Percentiles rank a stretch among this genome's conserved stretches.
phyloP scores from a whole-genome alignment of 37 sponge, comb jelly and placozoan species.

The Chondrilla cf. caribensis region DNA sequence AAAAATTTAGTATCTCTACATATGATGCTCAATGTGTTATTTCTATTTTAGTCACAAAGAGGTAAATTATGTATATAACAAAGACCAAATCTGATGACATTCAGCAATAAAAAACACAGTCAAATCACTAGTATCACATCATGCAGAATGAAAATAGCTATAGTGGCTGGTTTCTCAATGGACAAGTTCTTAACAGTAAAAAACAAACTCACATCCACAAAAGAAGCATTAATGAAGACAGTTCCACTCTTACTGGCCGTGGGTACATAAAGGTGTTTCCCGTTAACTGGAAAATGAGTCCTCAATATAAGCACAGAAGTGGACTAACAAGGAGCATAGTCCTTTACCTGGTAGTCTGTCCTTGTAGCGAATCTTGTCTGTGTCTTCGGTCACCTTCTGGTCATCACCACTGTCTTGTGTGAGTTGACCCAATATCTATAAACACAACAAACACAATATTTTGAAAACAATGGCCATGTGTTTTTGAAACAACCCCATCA shows the following conservation, averaged over 20 bases:
- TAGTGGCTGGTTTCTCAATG: too few species aligned
- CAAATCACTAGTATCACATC: too few species aligned
- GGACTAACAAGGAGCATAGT: background rate
- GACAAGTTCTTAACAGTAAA: too few species aligned
- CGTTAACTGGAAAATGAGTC: background rate
- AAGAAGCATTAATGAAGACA: background rate
- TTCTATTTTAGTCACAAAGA: too few species aligned
- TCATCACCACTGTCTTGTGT: conserved; percentile 3
- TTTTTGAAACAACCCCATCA: too few species aligned
- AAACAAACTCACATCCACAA: conserved; percentile 12
- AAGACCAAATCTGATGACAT: too few species aligned
- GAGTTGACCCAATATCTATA: background rate
- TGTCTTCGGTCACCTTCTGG: background rate
- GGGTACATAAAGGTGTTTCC: conserved; percentile 2
- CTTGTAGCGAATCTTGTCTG: conserved; percentile 1
- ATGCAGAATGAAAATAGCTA: too few species aligned
- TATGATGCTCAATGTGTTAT: background rate
- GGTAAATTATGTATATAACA: too few species aligned
- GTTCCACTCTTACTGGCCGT: too few species aligned
- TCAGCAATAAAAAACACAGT: too few species aligned
- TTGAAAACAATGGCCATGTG: too few species aligned
- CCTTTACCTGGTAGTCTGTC: background rate
- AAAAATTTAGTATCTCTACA: background rate
- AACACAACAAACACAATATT: background rate
- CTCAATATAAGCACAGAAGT: background rate